Percentiles rank a stretch among this genome's conserved stretches.
These are phyloP conservation scores for Antrozous pallidus DNA, from an alignment of 2,797 vertebrate genomes.

Conservation along the genomic window DNA sequence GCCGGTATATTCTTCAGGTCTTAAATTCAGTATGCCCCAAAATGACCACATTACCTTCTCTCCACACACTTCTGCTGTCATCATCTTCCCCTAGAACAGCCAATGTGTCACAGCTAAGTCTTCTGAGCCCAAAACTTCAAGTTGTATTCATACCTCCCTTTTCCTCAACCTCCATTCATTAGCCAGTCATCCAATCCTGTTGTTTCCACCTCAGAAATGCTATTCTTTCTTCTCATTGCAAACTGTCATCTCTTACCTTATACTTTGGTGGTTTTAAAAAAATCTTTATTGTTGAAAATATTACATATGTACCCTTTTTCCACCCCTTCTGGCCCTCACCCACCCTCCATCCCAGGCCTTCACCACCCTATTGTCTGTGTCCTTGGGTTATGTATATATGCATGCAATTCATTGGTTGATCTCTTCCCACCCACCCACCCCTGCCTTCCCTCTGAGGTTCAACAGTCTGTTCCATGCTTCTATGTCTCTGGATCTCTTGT, in stretches of 20 bases:
- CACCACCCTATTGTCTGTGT: no score
- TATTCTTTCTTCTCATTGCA: not conserved
- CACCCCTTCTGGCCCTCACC: no score
- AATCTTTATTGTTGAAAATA: no score
- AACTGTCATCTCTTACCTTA: not conserved
- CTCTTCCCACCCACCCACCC: no score
- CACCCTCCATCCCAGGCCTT: no score
- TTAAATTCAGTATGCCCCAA: constrained; percentile 11
- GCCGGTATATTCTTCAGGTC: not conserved
- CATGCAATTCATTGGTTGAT: no score
- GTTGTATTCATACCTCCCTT: not conserved
- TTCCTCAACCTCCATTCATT: not conserved
- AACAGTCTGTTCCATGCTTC: no score
- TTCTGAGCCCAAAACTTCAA: not conserved
- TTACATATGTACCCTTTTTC: no score
- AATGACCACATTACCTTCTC: not conserved
- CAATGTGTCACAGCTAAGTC: not conserved
- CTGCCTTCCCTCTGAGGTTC: no score
- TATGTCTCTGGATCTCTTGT: no score
- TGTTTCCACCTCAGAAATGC: not conserved
- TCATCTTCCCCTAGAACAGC: not conserved
- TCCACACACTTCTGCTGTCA: not conserved
- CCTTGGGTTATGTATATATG: no score
- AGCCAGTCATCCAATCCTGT: not conserved
- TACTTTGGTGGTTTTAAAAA: no score